Conservation (phyloP, 64 coral and sea anemone species). For the Actinia equina region DNA sequence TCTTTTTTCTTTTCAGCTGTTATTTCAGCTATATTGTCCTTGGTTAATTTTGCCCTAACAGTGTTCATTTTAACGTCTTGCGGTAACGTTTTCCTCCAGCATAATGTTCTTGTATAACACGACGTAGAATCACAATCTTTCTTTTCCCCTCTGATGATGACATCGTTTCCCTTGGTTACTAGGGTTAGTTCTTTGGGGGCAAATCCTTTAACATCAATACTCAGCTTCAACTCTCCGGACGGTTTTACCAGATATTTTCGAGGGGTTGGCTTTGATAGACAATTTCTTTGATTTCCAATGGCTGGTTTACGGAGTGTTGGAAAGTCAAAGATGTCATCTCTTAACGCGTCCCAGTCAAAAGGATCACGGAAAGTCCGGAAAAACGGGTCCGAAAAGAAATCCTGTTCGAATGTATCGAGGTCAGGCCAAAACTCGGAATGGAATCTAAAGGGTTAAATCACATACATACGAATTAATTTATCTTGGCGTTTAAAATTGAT, state of each 20-base stretch:
- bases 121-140: neutral
- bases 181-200: conserved; percentile 51
- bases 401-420: neutral
- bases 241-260: neutral
- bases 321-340: conserved; percentile 11
- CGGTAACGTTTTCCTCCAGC: conserved; percentile 43
- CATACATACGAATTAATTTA: no score
- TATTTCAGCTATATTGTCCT: conserved; percentile 9
- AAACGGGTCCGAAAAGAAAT: conserved; percentile 10
- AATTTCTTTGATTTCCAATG: neutral
- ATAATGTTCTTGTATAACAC: conserved; percentile 31
- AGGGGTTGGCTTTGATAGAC: neutral
- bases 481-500: no score
- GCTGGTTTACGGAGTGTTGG: conserved; percentile 4
- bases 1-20: conserved; percentile 24
- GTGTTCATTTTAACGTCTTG: conserved; percentile 24
- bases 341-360: conserved; percentile 30
- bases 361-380: conserved; percentile 51
- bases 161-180: conserved; percentile 17
- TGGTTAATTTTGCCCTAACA: conserved; percentile 46
- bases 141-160: conserved; percentile 24
- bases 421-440: neutral
- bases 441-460: neutral
- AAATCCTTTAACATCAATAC: conserved; percentile 49
- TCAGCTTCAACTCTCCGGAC: neutral